Evolutionary conservation across 2,888 invertebrate species (phyloP), one percentile per base, ranked within the genome.

Genomic region (Drosophila testacea): DNA sequence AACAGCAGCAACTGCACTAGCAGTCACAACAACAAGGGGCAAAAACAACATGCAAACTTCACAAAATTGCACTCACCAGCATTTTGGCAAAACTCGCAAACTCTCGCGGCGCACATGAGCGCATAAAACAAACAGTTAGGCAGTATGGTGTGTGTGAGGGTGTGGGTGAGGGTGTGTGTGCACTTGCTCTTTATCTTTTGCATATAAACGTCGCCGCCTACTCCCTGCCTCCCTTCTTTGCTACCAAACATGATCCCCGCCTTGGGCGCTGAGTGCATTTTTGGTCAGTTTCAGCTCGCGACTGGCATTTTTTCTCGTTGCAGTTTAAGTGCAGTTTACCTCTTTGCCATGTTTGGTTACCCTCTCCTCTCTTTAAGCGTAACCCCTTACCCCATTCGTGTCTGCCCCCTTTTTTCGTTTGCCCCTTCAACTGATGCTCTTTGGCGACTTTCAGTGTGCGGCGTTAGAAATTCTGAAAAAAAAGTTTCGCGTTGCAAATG

Each of bases 261-360:
- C 69, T 73, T 83, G 75, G 79, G 73, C 62, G 57, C 57, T 64
- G 78, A 88, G 75, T 89, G 90, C 90, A 89, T 90, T 90, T 84
- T 89, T 85, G 86, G 88, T 89, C 79, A 83, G 86, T 83, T 87
- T 77, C 81, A 76, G 82, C 32, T 68, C 74, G 73, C 82, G 82
- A 74, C 77, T 79, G 70, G 73, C 71, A 70, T 88, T 80, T 87
- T 88, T 88, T 87, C 80, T 88, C 81, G 81, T 71, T 90, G 89
- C 90, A 90, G 82, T 90, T 90, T 86, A 86, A 90, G 90, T 90
- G 91, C 90, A 90, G 77, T 89, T 90, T 83, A 84, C 84, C 83
- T 83, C 83, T 83, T 83, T 77, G 83, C 66, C 70, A 65, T 77
- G 66, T 67, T 74, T 68, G 77, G 68, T 54, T 68, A 38, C 46